These are phyloP conservation scores for Zelostemma sp. DNA, from an alignment of 1,140 invertebrate species.

Conservation along the genomic window DNA sequence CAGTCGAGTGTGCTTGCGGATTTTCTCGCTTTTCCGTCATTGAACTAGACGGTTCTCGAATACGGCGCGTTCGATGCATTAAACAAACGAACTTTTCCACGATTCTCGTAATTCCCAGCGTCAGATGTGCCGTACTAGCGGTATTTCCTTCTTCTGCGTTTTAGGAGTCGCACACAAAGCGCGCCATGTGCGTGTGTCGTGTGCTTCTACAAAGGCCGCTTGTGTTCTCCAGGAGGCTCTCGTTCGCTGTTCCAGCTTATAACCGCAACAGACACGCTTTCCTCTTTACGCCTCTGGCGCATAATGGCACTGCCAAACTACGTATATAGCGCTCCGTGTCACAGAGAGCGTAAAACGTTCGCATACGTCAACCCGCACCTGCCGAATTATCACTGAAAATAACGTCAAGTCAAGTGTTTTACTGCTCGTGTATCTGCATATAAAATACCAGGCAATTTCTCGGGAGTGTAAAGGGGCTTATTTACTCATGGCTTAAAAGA, in stretches of 20 bases:
- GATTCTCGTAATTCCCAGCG: conserved; percentile 26
- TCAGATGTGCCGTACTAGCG: conserved; percentile 30
- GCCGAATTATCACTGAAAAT: conserved; percentile 23
- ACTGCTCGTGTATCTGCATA: too few species aligned
- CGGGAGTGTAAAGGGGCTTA: too few species aligned
- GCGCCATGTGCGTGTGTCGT: conserved; percentile 22
- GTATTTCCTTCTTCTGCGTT: conserved; percentile 35
- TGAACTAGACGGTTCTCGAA: too few species aligned
- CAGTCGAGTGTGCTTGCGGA: too few species aligned
- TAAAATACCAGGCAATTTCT: too few species aligned
- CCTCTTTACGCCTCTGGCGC: conserved; percentile 26
- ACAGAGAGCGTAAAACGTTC: conserved; percentile 15
- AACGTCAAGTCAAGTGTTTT: conserved; percentile 17
- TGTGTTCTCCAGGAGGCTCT: conserved; percentile 32
- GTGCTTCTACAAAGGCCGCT: conserved; percentile 31
- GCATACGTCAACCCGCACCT: conserved; percentile 29
- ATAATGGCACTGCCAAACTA: conserved; percentile 36
- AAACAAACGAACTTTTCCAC: too few species aligned
- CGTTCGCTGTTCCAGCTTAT: conserved; percentile 37
- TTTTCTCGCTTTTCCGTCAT: too few species aligned
- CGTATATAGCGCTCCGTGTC: conserved; percentile 21
- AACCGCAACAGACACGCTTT: conserved; percentile 41
- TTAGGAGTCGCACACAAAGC: conserved; percentile 19
- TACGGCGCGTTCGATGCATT: too few species aligned
- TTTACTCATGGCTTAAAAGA: too few species aligned